A percentile compares a stretch with the other conserved stretches of the same genome.
These are phyloP conservation scores for Grapholita molesta DNA, from an alignment of 1,140 invertebrate genomes.

Conservation along the genomic window DNA sequence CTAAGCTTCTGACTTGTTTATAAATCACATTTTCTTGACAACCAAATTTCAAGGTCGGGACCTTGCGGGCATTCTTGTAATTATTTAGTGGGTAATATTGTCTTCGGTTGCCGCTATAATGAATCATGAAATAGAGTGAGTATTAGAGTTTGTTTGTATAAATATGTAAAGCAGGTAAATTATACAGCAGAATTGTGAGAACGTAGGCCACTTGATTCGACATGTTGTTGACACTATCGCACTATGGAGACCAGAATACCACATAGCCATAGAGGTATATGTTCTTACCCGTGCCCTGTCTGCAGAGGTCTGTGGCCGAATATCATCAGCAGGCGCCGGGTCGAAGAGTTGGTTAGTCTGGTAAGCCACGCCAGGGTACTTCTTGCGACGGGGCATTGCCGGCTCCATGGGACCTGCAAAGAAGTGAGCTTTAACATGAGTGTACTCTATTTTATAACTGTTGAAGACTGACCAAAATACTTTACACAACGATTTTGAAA, in stretches of 20 bases:
- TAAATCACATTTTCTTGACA: background rate
- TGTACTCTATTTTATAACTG: background rate
- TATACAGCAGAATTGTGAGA: no score
- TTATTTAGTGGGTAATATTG: background rate
- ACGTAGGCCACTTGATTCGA: no score
- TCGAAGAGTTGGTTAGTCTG: constrained; percentile 89
- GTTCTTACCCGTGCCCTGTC: constrained; percentile 78
- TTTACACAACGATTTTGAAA: no score
- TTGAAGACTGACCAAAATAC: no score
- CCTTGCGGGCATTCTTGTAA: background rate
- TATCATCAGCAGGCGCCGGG: constrained; percentile 77
- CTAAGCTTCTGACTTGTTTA: background rate
- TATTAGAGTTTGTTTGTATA: no score
- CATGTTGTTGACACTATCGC: no score
- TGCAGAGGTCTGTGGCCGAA: constrained; percentile 73
- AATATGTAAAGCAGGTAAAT: no score
- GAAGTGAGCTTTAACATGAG: background rate
- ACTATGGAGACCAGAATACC: no score
- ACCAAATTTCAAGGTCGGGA: background rate
- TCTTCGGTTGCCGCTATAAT: no score
- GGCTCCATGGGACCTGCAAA: constrained; percentile 82
- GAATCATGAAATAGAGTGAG: no score
- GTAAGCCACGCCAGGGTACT: constrained; percentile 91
- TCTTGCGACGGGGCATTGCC: constrained; percentile 89
- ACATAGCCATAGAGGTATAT: no score